These are phyloP conservation scores for Himalopsyche anomala DNA, from an alignment of 2,888 invertebrate species.

Conservation along the genomic window DNA sequence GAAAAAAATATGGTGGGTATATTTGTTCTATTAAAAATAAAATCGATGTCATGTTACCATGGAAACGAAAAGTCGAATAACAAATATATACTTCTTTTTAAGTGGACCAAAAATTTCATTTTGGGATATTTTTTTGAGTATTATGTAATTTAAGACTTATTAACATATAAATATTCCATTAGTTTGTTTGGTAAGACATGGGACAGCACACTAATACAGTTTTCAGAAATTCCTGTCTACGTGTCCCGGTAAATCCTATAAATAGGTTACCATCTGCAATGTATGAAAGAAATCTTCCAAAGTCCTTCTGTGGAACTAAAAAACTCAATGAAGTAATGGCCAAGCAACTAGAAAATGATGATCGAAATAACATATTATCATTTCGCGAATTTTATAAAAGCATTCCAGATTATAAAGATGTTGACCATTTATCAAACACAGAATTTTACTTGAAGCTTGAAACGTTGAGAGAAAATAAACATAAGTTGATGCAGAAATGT, in stretches of 20 bases:
- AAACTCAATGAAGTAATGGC: constrained; percentile 71
- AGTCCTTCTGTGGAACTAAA: constrained; percentile 67
- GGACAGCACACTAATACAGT: constrained; percentile 78
- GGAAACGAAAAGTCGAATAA: neutral
- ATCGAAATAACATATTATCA: constrained; percentile 76
- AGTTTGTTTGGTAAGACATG: constrained; percentile 68
- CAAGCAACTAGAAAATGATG: constrained; percentile 71
- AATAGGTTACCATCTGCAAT: constrained; percentile 84
- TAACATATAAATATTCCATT: neutral
- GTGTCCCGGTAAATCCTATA: constrained; percentile 83
- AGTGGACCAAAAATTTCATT: neutral
- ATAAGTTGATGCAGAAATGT: constrained; percentile 70
- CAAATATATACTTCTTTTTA: neutral
- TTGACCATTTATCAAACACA: constrained; percentile 84
- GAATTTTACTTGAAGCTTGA: constrained; percentile 86
- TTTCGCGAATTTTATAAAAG: constrained; percentile 85
- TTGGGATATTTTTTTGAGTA: neutral
- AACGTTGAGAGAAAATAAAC: constrained; percentile 81
- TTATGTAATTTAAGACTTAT: constrained; percentile 4
- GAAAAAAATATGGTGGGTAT: too few species aligned
- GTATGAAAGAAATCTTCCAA: constrained; percentile 78
- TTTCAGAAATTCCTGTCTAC: constrained; percentile 84
- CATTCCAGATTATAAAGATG: constrained; percentile 87
- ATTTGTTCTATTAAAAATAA: neutral
- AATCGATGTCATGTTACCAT: constrained; percentile 6